A percentile compares a stretch with the other conserved stretches of the same genome.
Evolutionary conservation across 2,888 invertebrate genomes (phyloP).

Genomic region (Ischnus inquisitorius): DNA sequence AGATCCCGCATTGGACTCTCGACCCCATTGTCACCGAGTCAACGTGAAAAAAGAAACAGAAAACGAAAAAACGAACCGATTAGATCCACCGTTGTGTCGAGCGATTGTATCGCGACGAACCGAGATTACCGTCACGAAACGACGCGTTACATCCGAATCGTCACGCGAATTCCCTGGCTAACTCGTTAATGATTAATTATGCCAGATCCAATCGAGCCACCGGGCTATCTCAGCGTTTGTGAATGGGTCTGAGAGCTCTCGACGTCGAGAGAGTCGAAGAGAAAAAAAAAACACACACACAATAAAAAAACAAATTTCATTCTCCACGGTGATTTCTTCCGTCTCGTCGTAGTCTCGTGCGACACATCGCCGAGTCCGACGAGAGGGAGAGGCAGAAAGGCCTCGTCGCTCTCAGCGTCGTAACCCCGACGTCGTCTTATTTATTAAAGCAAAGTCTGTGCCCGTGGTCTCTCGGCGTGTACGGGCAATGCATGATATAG

Average conservation of each 20-base stretch:
- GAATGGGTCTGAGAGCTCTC: not conserved
- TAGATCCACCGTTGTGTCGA: not conserved
- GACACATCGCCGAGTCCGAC: slow-evolving; percentile 58
- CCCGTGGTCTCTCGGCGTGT: not conserved
- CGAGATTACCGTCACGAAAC: slow-evolving; percentile 9
- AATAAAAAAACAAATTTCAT: slow-evolving; percentile 57
- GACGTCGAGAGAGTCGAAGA: slow-evolving; percentile 13
- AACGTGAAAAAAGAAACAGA: not conserved
- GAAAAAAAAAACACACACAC: slow-evolving; percentile 55
- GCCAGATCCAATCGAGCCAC: slow-evolving; percentile 39
- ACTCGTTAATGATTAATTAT: slow-evolving; percentile 50
- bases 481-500: slow-evolving; percentile 1
- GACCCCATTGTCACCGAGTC: not conserved
- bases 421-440: slow-evolving; percentile 71
- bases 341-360: slow-evolving; percentile 47
- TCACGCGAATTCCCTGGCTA: slow-evolving; percentile 7
- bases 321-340: slow-evolving; percentile 53
- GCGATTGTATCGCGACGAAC: not conserved
- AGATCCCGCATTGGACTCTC: not conserved
- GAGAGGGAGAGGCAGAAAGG: slow-evolving; percentile 7
- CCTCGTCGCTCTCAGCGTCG: slow-evolving; percentile 53
- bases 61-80: slow-evolving; percentile 7
- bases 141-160: not conserved
- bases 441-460: slow-evolving; percentile 72
- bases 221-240: slow-evolving; percentile 16